A percentile compares a stretch with the other conserved stretches of the same genome.
These are phyloP conservation scores for Enhydra lutris DNA, from an alignment of 2,113 vertebrate species.

Conservation along the genomic window DNA sequence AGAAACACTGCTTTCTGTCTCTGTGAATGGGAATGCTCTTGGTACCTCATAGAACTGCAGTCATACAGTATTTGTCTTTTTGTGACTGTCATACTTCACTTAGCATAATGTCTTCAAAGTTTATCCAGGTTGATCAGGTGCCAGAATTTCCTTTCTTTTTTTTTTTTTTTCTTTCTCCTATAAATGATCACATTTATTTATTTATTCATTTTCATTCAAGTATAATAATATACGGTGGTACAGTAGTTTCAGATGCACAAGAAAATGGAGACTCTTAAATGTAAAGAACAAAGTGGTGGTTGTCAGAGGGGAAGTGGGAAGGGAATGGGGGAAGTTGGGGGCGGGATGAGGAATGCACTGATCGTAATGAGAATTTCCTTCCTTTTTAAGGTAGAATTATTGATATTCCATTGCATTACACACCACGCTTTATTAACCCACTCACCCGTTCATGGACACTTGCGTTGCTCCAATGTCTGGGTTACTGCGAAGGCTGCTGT, in stretches of 20 bases:
- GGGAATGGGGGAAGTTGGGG: neutral
- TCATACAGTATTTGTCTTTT: neutral
- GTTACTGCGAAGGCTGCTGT: neutral
- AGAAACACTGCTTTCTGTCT: neutral
- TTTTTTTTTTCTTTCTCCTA: neutral
- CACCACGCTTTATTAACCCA: neutral
- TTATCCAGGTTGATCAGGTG: neutral
- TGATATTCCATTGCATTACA: neutral
- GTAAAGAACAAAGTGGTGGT: neutral
- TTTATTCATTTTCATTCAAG: neutral
- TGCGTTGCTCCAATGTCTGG: neutral
- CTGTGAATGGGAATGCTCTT: neutral
- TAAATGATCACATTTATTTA: neutral
- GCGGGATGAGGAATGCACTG: neutral
- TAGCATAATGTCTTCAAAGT: neutral
- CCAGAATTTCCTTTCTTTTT: neutral
- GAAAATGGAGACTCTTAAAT: neutral
- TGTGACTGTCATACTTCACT: neutral
- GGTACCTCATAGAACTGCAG: neutral
- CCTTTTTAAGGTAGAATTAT: neutral
- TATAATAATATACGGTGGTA: neutral
- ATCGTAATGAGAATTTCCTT: neutral
- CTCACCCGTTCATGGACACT: neutral
- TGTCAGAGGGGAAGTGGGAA: neutral
- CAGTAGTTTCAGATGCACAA: neutral